These are phyloP conservation scores for Pseudomyrmex flavicornis DNA, from an alignment of 1,140 invertebrate species.

Conservation along the genomic window DNA sequence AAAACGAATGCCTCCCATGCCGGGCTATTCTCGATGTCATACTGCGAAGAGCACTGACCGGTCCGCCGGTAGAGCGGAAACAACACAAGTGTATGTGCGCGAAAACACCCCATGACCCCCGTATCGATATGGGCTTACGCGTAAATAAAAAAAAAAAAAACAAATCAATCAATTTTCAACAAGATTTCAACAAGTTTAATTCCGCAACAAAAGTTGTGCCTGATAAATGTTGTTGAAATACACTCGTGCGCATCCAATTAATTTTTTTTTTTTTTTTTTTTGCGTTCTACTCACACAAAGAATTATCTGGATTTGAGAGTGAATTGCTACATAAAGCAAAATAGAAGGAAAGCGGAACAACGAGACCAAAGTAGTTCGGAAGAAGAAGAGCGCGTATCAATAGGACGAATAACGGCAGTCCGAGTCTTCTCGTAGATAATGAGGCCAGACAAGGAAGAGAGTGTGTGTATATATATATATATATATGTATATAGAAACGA, in stretches of 20 bases:
- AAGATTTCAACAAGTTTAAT: no score
- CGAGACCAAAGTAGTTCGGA: not conserved
- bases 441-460: constrained; percentile 69
- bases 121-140: not conserved
- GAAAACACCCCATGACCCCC: constrained; percentile 37
- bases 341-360: constrained; percentile 5
- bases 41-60: constrained; percentile 47
- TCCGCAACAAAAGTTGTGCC: no score
- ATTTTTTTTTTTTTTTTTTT: no score
- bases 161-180: no score
- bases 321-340: constrained; percentile 42
- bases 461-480: not conserved
- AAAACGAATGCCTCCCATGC: constrained; percentile 62
- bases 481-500: constrained; percentile 12
- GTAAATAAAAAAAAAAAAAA: no score
- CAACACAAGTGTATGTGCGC: not conserved
- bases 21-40: constrained; percentile 51
- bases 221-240: no score
- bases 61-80: constrained; percentile 4
- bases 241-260: no score
- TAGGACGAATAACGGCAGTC: constrained; percentile 69
- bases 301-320: constrained; percentile 51
- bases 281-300: not conserved
- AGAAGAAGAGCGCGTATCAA: constrained; percentile 52
- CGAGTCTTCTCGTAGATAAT: constrained; percentile 73